Percentiles rank a stretch among this genome's conserved stretches.
phyloP scores from a whole-genome alignment of 2,888 invertebrate species.

The Automeris io region DNA sequence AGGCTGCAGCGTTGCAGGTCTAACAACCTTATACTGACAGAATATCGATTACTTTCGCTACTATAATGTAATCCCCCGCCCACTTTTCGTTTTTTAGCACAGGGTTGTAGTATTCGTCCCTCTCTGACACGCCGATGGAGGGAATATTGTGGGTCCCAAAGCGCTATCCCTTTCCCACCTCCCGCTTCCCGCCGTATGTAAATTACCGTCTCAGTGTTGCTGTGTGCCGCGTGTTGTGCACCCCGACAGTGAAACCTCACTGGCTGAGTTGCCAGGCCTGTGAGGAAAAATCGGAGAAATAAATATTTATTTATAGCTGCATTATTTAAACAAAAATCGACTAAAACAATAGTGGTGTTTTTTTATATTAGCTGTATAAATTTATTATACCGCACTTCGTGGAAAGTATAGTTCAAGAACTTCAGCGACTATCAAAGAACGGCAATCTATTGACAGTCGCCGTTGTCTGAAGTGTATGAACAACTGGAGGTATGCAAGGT shows the following conservation, averaged over 20 bases:
- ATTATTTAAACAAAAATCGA: no score
- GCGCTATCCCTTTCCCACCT: constrained; percentile 36
- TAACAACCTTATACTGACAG: constrained; percentile 74
- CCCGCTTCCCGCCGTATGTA: constrained; percentile 66
- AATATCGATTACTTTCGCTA: constrained; percentile 79
- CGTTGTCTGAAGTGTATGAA: no score
- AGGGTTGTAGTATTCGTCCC: constrained; percentile 70
- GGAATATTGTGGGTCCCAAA: constrained; percentile 43
- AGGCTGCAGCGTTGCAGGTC: constrained; percentile 72
- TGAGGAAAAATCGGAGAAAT: no score
- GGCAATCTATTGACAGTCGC: no score
- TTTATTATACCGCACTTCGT: no score
- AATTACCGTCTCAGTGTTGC: constrained; percentile 67
- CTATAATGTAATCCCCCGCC: constrained; percentile 79
- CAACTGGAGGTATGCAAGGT: no score
- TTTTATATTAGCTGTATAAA: no score
- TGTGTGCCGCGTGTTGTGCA: constrained; percentile 53
- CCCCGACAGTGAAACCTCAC: constrained; percentile 23
- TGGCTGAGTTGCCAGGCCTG: no score
- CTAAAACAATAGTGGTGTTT: no score
- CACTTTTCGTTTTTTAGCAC: constrained; percentile 74
- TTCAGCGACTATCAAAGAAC: no score
- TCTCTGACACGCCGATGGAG: constrained; percentile 45
- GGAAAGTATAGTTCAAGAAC: no score
- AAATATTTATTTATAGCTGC: no score